Evolutionary conservation across 2,888 invertebrate genomes (phyloP).

Genomic region (Saturnia japonica): DNA sequence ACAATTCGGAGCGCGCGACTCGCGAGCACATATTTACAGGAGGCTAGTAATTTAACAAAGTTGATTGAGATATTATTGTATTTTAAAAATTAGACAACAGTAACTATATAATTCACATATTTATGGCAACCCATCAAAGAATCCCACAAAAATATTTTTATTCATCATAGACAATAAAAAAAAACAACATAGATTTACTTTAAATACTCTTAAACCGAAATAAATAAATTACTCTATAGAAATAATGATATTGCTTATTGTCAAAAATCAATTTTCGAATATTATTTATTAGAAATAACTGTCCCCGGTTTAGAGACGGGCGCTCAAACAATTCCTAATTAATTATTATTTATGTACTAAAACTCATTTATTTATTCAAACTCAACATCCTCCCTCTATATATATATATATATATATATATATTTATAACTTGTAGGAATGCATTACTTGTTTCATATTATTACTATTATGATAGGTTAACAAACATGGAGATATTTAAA

Average conservation of each 20-base stretch:
- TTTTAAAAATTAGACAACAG: conserved; percentile 71
- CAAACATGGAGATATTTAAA: conserved; percentile 8
- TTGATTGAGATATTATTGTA: conserved; percentile 50
- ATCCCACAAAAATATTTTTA: conserved; percentile 62
- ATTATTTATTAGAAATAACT: conserved; percentile 32
- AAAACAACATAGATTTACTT: conserved; percentile 74
- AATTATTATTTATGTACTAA: conserved; percentile 64
- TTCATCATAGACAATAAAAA: conserved; percentile 75
- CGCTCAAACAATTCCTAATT: conserved; percentile 58
- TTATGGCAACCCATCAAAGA: conserved; percentile 76
- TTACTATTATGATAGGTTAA: conserved; percentile 26
- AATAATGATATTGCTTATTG: conserved; percentile 74
- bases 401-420: conserved; percentile 1
- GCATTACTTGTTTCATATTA: conserved; percentile 19
- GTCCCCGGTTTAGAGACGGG: conserved; percentile 23
- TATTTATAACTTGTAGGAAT: conserved; percentile 41
- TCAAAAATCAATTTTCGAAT: conserved; percentile 70
- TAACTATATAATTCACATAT: conserved; percentile 75
- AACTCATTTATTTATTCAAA: conserved; percentile 44
- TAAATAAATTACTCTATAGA: conserved; percentile 77
- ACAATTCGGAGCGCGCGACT: conserved; percentile 48
- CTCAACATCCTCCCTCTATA: conserved; percentile 50
- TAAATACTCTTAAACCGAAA: conserved; percentile 79
- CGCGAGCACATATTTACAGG: conserved; percentile 63
- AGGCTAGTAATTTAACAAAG: conserved; percentile 46